These are phyloP conservation scores for Ethmia dodecea DNA, from an alignment of 2,888 invertebrate species.

Conservation along the genomic window DNA sequence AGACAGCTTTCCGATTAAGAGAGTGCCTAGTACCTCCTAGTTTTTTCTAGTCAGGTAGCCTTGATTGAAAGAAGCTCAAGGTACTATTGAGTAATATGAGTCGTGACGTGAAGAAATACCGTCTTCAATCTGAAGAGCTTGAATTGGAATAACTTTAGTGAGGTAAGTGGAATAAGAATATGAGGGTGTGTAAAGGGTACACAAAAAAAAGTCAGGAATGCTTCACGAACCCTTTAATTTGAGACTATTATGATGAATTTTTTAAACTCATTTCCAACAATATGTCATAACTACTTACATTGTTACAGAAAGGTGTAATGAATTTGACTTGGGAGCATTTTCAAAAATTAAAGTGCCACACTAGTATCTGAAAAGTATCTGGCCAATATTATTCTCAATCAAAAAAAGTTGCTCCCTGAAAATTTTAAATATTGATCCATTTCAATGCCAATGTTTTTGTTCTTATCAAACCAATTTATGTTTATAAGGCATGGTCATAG, in stretches of 20 bases:
- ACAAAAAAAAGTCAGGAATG: conserved; percentile 36
- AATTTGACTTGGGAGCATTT: conserved; percentile 7
- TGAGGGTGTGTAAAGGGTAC: too few relatives aligned
- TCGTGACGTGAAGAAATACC: too few relatives aligned
- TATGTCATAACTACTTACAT: conserved; percentile 22
- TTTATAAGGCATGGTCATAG: conserved; percentile 15
- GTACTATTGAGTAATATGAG: too few relatives aligned
- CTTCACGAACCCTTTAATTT: conserved; percentile 66
- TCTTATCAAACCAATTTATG: too few relatives aligned
- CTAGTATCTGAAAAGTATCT: conserved; percentile 16
- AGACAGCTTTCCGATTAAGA: too few relatives aligned
- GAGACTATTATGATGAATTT: conserved; percentile 52
- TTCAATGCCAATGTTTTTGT: background rate
- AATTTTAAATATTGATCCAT: background rate
- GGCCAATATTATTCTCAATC: conserved; percentile 17
- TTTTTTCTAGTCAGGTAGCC: too few relatives aligned
- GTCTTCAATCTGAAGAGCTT: too few relatives aligned
- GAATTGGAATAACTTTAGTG: too few relatives aligned
- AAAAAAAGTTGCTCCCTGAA: conserved; percentile 9
- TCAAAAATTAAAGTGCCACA: conserved; percentile 4
- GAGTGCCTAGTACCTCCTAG: too few relatives aligned
- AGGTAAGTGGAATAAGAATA: too few relatives aligned
- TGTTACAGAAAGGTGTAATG: too few relatives aligned
- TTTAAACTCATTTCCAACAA: conserved; percentile 31
- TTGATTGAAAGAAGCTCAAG: too few relatives aligned